These are phyloP conservation scores for Eueides isabella DNA, from an alignment of 1,140 invertebrate species.

Conservation along the genomic window DNA sequence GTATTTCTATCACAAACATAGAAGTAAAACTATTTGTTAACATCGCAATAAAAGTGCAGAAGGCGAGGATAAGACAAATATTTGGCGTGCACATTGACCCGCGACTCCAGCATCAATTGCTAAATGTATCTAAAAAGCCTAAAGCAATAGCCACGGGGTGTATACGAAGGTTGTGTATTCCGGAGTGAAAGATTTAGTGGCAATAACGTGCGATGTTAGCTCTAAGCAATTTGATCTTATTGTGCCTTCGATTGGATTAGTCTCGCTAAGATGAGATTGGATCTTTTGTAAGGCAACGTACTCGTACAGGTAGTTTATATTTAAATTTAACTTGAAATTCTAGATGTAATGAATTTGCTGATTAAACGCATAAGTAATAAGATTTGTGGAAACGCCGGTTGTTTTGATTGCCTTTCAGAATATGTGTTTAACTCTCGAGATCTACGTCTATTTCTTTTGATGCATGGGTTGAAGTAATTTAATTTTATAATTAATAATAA, in stretches of 20 bases:
- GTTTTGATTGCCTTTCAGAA: neutral
- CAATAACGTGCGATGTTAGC: slow-evolving; percentile 72
- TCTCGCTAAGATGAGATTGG: slow-evolving; percentile 43
- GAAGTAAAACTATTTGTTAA: slow-evolving; percentile 57
- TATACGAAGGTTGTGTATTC: slow-evolving; percentile 48
- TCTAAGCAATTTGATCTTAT: slow-evolving; percentile 67
- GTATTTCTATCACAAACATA: slow-evolving; percentile 40
- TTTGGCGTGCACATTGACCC: slow-evolving; percentile 50
- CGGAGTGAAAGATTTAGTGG: slow-evolving; percentile 75
- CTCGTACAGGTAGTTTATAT: slow-evolving; percentile 3
- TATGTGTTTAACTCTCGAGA: neutral
- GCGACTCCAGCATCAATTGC: slow-evolving; percentile 46
- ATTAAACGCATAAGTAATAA: neutral
- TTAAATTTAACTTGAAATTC: neutral
- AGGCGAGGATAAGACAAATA: slow-evolving; percentile 59
- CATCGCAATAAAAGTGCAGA: slow-evolving; percentile 62
- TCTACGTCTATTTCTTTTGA: neutral
- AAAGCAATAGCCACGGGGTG: slow-evolving; percentile 57
- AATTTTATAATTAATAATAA: too few species aligned
- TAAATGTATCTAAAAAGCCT: slow-evolving; percentile 66
- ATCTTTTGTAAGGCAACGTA: slow-evolving; percentile 32
- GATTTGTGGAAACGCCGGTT: neutral
- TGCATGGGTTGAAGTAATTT: neutral
- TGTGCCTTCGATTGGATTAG: slow-evolving; percentile 74
- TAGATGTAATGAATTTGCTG: neutral